Conservation (phyloP, 2,113 vertebrate species). For the Perca flavescens region DNA sequence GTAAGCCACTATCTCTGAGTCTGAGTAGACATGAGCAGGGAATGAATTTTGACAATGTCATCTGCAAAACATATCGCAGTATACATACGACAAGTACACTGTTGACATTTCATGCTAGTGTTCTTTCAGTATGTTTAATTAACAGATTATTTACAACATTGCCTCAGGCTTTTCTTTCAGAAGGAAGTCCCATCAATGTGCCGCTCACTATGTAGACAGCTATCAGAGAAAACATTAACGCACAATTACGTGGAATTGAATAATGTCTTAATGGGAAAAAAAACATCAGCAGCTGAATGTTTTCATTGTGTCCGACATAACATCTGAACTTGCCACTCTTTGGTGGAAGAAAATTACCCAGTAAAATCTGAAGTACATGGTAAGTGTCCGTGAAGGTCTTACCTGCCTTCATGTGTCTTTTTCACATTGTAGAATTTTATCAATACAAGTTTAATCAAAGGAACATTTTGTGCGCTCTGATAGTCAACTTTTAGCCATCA, state of each 20-base stretch:
- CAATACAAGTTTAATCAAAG: neutral
- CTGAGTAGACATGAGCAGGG: constrained; percentile 4
- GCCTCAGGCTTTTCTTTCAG: constrained; percentile 10
- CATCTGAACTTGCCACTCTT: constrained; percentile 22
- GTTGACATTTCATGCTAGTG: constrained; percentile 3
- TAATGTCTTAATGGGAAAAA: neutral
- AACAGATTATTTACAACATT: constrained; percentile 12
- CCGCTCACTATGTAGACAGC: constrained; percentile 17
- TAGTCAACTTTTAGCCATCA: neutral
- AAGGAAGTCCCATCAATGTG: constrained; percentile 21
- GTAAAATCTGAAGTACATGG: constrained; percentile 19
- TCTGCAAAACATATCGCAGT: constrained; percentile 2
- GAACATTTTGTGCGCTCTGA: neutral
- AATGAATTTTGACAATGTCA: constrained; percentile 42
- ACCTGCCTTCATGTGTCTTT: neutral
- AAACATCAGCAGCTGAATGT: constrained; percentile 28
- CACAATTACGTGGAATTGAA: constrained; percentile 31
- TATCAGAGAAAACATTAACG: constrained; percentile 1
- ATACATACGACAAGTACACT: neutral
- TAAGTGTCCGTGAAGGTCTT: constrained; percentile 21
- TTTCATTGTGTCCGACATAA: constrained; percentile 8
- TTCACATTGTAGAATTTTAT: neutral
- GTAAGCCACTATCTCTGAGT: constrained; percentile 26
- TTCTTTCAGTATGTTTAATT: constrained; percentile 12
- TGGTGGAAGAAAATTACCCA: constrained; percentile 20